phyloP scores from a whole-genome alignment of 2,888 invertebrate species.

The Eupithecia vulgata region DNA sequence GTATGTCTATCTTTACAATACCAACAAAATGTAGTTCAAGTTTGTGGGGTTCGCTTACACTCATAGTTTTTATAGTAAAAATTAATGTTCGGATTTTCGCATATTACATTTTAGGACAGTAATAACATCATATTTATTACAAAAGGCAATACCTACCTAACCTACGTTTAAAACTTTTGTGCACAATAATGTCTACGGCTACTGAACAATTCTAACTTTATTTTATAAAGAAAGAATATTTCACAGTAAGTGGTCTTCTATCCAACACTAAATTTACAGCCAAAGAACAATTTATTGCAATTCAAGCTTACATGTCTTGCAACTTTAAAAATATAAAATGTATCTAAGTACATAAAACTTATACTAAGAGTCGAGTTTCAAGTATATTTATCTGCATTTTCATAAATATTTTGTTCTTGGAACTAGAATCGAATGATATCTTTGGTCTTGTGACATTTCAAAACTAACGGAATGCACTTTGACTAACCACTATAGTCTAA shows the following conservation, averaged over 20 bases:
- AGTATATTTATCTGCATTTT: slow-evolving; percentile 9
- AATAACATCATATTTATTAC: background rate
- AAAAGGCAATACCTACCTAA: background rate
- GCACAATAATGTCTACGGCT: background rate
- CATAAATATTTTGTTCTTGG: slow-evolving; percentile 32
- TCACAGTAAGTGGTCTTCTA: too few relatives aligned
- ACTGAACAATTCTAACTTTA: slow-evolving; percentile 4
- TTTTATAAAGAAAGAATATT: slow-evolving; percentile 13
- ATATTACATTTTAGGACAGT: background rate
- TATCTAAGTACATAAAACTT: background rate
- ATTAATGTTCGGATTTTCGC: background rate
- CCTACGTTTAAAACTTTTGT: slow-evolving; percentile 6
- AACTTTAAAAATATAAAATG: background rate
- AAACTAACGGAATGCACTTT: slow-evolving; percentile 34
- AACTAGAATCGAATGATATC: slow-evolving; percentile 34
- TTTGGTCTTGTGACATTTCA: slow-evolving; percentile 33
- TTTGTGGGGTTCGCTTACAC: background rate
- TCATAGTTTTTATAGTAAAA: background rate
- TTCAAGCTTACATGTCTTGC: background rate
- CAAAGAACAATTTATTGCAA: background rate
- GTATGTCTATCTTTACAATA: background rate
- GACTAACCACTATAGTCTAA: slow-evolving; percentile 20
- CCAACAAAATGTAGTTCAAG: background rate
- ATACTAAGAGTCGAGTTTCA: background rate
- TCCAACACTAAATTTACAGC: background rate